Conservation (phyloP, 2,113 vertebrate genomes). For the Lota lota region DNA sequence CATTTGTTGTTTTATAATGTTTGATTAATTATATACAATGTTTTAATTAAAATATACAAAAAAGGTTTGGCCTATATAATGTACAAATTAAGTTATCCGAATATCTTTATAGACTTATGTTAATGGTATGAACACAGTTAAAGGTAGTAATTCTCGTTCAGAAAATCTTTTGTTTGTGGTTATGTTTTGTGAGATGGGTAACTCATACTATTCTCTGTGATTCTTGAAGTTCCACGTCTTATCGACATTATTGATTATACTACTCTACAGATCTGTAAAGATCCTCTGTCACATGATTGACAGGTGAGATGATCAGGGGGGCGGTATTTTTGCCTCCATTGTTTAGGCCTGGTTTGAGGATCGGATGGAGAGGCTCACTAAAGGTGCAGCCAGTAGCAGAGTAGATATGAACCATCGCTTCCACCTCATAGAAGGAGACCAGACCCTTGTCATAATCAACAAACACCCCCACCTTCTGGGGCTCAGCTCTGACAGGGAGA, state of each 20-base stretch:
- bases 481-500: not conserved
- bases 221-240: not conserved
- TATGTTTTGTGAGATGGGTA: not conserved
- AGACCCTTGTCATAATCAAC: not conserved
- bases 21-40: too few relatives aligned
- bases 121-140: not conserved
- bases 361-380: not conserved
- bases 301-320: not conserved
- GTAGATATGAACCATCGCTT: not conserved
- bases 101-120: too few relatives aligned
- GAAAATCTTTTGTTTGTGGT: not conserved
- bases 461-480: not conserved
- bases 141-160: not conserved
- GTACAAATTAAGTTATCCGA: too few relatives aligned
- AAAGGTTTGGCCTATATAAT: too few relatives aligned
- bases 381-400: not conserved
- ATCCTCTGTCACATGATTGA: not conserved
- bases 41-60: too few relatives aligned
- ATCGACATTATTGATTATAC: too few relatives aligned
- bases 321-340: not conserved
- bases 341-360: not conserved
- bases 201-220: too few relatives aligned
- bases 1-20: too few relatives aligned
- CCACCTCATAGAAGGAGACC: conserved; percentile 1
- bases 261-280: not conserved